Evolutionary conservation across 2,888 invertebrate genomes (phyloP).

Genomic region (Caenorhabditis imperialis): DNA sequence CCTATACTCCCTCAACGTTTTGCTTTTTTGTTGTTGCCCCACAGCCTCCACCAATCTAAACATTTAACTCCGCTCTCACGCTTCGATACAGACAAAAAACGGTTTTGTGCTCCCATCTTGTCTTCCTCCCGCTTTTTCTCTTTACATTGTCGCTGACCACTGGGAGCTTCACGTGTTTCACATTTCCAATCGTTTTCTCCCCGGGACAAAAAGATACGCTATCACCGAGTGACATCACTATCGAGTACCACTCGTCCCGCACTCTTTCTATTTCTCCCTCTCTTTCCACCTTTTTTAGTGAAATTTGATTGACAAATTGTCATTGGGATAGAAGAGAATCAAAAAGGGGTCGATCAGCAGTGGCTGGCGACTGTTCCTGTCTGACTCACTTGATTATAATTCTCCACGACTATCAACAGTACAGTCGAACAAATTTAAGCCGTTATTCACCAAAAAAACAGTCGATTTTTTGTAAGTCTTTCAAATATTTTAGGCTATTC

Average conservation of each 20-base stretch:
- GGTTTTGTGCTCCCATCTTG: constrained; percentile 28
- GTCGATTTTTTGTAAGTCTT: no score
- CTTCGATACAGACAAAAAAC: constrained; percentile 20
- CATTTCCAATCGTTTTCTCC: no score
- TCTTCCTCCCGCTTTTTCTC: constrained; percentile 13
- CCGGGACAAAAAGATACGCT: no score
- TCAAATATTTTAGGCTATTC: no score
- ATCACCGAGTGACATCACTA: constrained; percentile 33
- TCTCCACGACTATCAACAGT: constrained; percentile 11
- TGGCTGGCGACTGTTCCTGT: constrained; percentile 40
- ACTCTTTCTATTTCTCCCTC: constrained; percentile 3
- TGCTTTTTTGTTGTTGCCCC: constrained; percentile 31
- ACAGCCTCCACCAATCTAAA: constrained; percentile 45
- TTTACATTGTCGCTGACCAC: constrained; percentile 2
- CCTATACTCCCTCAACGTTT: constrained; percentile 32
- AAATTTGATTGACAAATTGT: constrained; percentile 34
- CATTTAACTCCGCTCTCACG: constrained; percentile 49
- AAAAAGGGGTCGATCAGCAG: constrained; percentile 47
- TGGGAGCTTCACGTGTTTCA: background rate
- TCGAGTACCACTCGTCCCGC: constrained; percentile 12
- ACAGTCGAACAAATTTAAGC: constrained; percentile 21
- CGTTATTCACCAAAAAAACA: constrained; percentile 18
- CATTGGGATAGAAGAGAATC: no score
- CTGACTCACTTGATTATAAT: constrained; percentile 43
- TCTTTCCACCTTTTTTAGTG: constrained; percentile 6